Evolutionary conservation across 2,888 invertebrate genomes (phyloP).

Genomic region (Rhyacophila evoluta): DNA sequence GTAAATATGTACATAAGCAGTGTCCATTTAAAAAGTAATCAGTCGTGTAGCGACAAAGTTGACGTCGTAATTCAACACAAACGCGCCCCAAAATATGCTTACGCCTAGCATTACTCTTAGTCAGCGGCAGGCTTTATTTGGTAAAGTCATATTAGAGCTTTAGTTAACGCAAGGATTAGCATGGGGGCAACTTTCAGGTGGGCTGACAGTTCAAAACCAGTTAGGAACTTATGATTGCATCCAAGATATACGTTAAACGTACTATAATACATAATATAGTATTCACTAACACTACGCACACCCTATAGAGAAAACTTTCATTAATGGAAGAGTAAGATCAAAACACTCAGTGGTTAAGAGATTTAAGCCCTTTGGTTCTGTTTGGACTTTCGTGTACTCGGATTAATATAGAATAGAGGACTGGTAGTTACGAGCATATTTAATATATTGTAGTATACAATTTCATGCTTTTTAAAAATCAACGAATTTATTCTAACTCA

Average conservation of each 20-base stretch:
- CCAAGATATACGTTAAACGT: conserved; percentile 16
- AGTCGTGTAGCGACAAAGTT: not conserved
- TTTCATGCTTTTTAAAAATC: too few relatives aligned
- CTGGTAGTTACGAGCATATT: too few relatives aligned
- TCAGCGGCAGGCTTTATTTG: conserved; percentile 7
- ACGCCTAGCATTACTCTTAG: not conserved
- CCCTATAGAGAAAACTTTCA: not conserved
- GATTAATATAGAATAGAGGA: too few relatives aligned
- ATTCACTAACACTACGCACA: not conserved
- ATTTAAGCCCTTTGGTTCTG: too few relatives aligned
- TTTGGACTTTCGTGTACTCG: too few relatives aligned
- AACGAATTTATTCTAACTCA: too few relatives aligned
- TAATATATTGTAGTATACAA: too few relatives aligned
- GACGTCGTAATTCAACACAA: not conserved
- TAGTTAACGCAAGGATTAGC: conserved; percentile 21
- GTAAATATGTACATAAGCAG: too few relatives aligned
- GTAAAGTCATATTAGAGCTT: conserved; percentile 22
- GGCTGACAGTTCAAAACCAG: conserved; percentile 34
- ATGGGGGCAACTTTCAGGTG: conserved; percentile 28
- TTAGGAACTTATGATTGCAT: conserved; percentile 37
- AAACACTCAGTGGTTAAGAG: not conserved
- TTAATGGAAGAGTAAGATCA: not conserved
- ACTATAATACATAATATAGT: not conserved
- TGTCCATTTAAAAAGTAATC: too few relatives aligned
- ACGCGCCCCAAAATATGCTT: not conserved